Percentiles rank a stretch among this genome's conserved stretches.
These are phyloP conservation scores for Pogonocherus hispidulus DNA, from an alignment of 2,888 invertebrate species.

Conservation along the genomic window DNA sequence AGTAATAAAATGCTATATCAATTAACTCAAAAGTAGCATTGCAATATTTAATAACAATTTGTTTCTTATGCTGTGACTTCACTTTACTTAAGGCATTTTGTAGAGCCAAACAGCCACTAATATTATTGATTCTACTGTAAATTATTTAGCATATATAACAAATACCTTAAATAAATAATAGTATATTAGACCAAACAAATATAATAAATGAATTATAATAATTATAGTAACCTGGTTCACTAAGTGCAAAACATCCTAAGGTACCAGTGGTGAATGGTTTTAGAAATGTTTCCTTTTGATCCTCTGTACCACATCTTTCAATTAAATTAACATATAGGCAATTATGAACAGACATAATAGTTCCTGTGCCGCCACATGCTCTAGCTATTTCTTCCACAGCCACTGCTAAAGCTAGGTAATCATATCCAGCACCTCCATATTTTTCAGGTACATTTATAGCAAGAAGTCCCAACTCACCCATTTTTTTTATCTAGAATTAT, in stretches of 20 bases:
- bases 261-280: constrained; percentile 74
- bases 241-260: constrained; percentile 85
- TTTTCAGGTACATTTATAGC: constrained; percentile 75
- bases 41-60: too few relatives aligned
- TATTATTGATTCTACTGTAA: too few relatives aligned
- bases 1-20: too few relatives aligned
- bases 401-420: constrained; percentile 79
- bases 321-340: constrained; percentile 81
- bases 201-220: too few relatives aligned
- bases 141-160: too few relatives aligned
- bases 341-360: constrained; percentile 84
- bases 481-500: constrained; percentile 73
- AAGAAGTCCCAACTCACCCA: constrained; percentile 81
- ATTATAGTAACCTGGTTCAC: constrained; percentile 86
- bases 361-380: constrained; percentile 84
- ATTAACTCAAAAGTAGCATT: too few relatives aligned
- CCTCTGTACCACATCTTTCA: constrained; percentile 75
- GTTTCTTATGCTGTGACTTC: too few relatives aligned
- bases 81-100: too few relatives aligned
- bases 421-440: constrained; percentile 79
- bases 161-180: too few relatives aligned
- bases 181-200: too few relatives aligned
- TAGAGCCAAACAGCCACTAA: too few relatives aligned
- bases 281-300: constrained; percentile 78
- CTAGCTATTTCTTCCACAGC: constrained; percentile 84